These are phyloP conservation scores for Patiria pectinifera DNA, from an alignment of 53 echinoderm and acorn worm genomes.

Conservation along the genomic window DNA sequence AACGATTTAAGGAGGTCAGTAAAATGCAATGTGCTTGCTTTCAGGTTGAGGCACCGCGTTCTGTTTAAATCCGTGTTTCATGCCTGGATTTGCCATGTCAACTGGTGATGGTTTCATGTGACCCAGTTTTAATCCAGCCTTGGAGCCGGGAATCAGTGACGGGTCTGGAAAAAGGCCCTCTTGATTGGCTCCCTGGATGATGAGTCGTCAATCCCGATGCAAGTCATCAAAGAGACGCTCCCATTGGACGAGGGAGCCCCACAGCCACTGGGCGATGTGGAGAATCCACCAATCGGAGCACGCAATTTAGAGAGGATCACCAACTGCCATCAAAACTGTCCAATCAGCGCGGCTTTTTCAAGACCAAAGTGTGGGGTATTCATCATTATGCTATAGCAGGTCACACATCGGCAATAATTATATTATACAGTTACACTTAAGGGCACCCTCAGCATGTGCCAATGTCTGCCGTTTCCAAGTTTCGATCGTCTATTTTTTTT, in stretches of 20 bases:
- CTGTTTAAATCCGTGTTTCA: not conserved
- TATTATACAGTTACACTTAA: too few relatives aligned
- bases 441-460: too few relatives aligned
- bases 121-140: not conserved
- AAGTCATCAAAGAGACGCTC: not conserved
- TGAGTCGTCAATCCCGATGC: not conserved
- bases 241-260: not conserved
- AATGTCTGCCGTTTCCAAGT: too few relatives aligned
- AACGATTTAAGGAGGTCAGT: too few relatives aligned
- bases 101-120: not conserved
- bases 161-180: not conserved
- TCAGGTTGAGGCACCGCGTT: too few relatives aligned
- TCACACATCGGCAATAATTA: too few relatives aligned
- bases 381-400: too few relatives aligned
- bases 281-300: not conserved
- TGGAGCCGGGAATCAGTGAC: not conserved
- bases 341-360: not conserved
- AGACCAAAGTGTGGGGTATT: too few relatives aligned
- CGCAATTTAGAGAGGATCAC: not conserved
- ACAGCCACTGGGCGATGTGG: not conserved
- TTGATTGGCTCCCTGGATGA: constrained; percentile 17
- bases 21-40: too few relatives aligned
- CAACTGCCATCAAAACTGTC: not conserved
- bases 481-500: too few relatives aligned
- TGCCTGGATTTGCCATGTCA: not conserved